Evolutionary conservation across 1,140 invertebrate species (phyloP).

Genomic region (Caenorhabditis briggsae): DNA sequence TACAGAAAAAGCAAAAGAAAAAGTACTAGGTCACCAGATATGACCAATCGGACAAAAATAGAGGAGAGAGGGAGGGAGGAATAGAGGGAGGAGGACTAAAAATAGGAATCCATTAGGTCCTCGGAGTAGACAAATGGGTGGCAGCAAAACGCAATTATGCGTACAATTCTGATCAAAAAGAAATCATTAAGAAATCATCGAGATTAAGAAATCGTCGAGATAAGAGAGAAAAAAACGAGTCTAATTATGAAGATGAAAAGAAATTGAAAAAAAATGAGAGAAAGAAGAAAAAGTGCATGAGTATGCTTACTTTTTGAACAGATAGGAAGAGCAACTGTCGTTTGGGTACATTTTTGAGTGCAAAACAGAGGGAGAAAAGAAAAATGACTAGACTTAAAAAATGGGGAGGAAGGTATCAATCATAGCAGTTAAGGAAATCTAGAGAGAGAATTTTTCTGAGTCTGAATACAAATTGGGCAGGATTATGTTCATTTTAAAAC

Average conservation of each 20-base stretch:
- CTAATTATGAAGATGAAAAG: background rate
- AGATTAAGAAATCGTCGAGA: background rate
- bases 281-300: background rate
- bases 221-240: background rate
- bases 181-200: background rate
- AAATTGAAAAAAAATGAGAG: too few relatives aligned
- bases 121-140: background rate
- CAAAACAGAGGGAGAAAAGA: background rate
- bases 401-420: background rate
- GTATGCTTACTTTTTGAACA: background rate
- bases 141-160: slow-evolving; percentile 1
- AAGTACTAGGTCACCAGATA: too few relatives aligned
- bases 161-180: slow-evolving; percentile 5
- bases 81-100: background rate
- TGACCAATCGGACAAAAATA: too few relatives aligned
- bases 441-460: too few relatives aligned
- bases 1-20: too few relatives aligned
- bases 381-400: too few relatives aligned
- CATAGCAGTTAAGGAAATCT: too few relatives aligned
- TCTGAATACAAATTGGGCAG: too few relatives aligned
- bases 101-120: slow-evolving; percentile 21
- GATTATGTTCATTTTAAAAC: too few relatives aligned
- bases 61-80: background rate
- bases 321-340: slow-evolving; percentile 5
- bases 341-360: slow-evolving; percentile 9